Evolutionary conservation across 2,797 vertebrate species (phyloP), one percentile per base, ranked within the genome.

Genomic region (Euthynnus affinis): DNA sequence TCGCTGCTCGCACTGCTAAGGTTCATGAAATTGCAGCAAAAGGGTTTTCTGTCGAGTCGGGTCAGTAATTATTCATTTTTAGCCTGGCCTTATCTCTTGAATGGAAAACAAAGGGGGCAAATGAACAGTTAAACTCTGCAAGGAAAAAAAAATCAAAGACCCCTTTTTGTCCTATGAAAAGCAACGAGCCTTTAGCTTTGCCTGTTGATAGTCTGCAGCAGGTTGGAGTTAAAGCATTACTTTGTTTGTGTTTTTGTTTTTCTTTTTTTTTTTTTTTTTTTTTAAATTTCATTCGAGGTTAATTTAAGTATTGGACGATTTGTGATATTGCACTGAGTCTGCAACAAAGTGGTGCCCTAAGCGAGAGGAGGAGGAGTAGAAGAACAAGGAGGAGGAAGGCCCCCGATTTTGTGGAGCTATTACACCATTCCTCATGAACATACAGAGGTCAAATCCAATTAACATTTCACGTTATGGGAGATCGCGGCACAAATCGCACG

Each of bases 391-490:
- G 76, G 79, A 90, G 81, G 76, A 86, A 81, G 80, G 23, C 42
- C 23, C 37, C 74, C 59, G 48, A 27, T 84, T 90, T 75, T 82
- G 92, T 86, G 93, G 92, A 94, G 92, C 76, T 89, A 76, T 88
- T 87, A 25, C 88, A 94, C 94, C 95, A 89, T 97, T 97, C 97
- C 97, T 96, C 96, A 99, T 99, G 98, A 99, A 98, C 98, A 98
- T 99, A 98, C 98, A 98, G 96, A 98, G 98, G 95, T 99, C 98
- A 91, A 97, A 96, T 96, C 98, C 98, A 91, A 99, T 99, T 96
- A 97, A 97, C 93, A 99, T 99, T 96, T 96, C 97, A 93, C 97
- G 97, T 91, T 97, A 99, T 99, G 98, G 98, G 95, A 96, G 98
- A 96, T 96, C 98, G 92, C 95, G 98, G 93, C 98, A 97, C 94